Conservation (phyloP, 2,113 vertebrate genomes). For the Polypterus senegalus region DNA sequence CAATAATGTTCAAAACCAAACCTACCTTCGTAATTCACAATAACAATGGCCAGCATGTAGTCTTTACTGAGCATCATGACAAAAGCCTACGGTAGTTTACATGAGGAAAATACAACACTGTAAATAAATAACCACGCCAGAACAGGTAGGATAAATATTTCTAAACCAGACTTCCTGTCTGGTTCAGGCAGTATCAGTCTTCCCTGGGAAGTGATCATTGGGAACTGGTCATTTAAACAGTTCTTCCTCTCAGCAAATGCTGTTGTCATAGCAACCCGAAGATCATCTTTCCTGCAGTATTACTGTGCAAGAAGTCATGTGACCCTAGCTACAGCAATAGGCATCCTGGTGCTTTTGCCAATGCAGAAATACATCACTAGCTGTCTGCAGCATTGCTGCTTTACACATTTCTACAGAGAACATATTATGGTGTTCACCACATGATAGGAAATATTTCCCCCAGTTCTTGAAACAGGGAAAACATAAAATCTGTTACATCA, state of each 20-base stretch:
- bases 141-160: slow-evolving; percentile 15
- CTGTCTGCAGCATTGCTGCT: too few species aligned
- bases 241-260: slow-evolving; percentile 29
- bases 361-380: too few species aligned
- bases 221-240: slow-evolving; percentile 31
- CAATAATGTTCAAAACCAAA: slow-evolving; percentile 14
- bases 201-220: slow-evolving; percentile 28
- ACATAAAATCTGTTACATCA: too few species aligned
- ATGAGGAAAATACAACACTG: slow-evolving; percentile 20
- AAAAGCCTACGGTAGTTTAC: slow-evolving; percentile 13
- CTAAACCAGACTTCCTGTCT: slow-evolving; percentile 25
- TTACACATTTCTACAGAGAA: too few species aligned
- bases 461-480: too few species aligned
- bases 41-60: slow-evolving; percentile 56
- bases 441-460: too few species aligned
- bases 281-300: slow-evolving; percentile 36
- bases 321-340: slow-evolving; percentile 11
- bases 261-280: slow-evolving; percentile 59
- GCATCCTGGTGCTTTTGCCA: not conserved
- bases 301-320: slow-evolving; percentile 23
- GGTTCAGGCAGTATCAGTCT: slow-evolving; percentile 31
- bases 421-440: too few species aligned
- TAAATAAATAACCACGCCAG: slow-evolving; percentile 24
- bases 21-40: slow-evolving; percentile 57
- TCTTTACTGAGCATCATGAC: slow-evolving; percentile 51